Evolutionary conservation across 2,797 vertebrate species (phyloP).

Genomic region (Notamacropus eugenii): DNA sequence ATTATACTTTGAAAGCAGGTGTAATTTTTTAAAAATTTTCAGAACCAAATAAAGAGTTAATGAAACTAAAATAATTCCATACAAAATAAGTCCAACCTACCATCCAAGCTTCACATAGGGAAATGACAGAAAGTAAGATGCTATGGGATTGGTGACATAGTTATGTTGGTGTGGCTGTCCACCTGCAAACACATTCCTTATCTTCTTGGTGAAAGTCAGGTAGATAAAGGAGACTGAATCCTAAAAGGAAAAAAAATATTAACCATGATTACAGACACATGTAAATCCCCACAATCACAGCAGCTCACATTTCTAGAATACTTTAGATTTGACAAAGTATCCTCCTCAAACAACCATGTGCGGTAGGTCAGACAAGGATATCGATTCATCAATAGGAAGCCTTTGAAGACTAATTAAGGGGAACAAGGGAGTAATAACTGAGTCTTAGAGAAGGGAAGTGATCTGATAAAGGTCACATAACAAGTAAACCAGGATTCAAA

Average conservation of each 20-base stretch:
- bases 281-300: neutral
- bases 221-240: slow-evolving; percentile 80
- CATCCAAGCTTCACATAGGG: slow-evolving; percentile 87
- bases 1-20: neutral
- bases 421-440: neutral
- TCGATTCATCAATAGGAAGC: neutral
- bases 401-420: neutral
- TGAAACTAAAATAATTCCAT: neutral
- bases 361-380: neutral
- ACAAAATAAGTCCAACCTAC: slow-evolving; percentile 74
- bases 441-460: neutral
- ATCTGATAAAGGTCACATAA: neutral
- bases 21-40: neutral
- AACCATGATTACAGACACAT: slow-evolving; percentile 1
- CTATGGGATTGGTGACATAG: slow-evolving; percentile 77
- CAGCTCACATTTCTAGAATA: neutral
- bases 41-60: neutral
- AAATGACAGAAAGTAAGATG: slow-evolving; percentile 82
- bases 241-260: slow-evolving; percentile 73
- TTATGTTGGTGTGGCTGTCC: slow-evolving; percentile 64
- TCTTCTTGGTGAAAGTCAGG: slow-evolving; percentile 60
- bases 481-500: neutral
- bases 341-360: neutral
- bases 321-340: neutral
- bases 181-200: slow-evolving; percentile 64